Base-by-base conservation (phyloP, 1,140 invertebrate species). In the Euglossa dilemma region DNA sequence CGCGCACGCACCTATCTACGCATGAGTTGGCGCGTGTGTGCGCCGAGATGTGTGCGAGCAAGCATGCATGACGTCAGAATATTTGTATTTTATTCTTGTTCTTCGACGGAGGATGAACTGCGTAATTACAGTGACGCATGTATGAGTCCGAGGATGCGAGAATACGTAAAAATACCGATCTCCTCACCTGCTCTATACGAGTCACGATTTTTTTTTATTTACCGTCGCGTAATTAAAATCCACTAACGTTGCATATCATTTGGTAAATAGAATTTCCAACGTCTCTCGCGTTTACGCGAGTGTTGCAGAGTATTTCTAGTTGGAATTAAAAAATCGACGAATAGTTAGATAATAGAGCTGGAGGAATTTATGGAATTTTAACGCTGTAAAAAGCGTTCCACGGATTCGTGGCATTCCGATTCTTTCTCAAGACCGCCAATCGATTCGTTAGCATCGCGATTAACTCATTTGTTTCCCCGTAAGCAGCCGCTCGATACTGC, bases 161-260 rank as follows among this genome's bases (percentile, higher is more conserved):
- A 84, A 80, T 73, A 12, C 23, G 25, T 23, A 73, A 54, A 71
- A 77, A 67, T 84, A 80, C 80, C 52, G 73, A 77, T 80, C 25
- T 67, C 11, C 57, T 43, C 43, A 72, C 57, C 23, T 66, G 25
- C 71, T 54, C 56, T 77, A 75, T 54, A 63, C 54, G 54, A 69
- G 61, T 64, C 43, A 18, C 28, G 14, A 36, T 52, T 2, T 14
- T 0, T 45, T 63, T 72, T 64, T 64, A 25, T 56, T 79, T 57
- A 67, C 11, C 50, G 9, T 25, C 23, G 11, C 25, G 36, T 75
- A 12, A 56, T 28, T 57, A 52, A 36, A 20, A 54, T 75, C 43
- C 9, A 23, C 8, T 16, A 43, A 52, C 18, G 23, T 6, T 20
- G 45, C 43, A 25, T 9, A 20, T 14, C 0, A n/a, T 14, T 2